Evolutionary conservation across 2,888 invertebrate species (phyloP).

Genomic region (Pasiphila rectangulata): DNA sequence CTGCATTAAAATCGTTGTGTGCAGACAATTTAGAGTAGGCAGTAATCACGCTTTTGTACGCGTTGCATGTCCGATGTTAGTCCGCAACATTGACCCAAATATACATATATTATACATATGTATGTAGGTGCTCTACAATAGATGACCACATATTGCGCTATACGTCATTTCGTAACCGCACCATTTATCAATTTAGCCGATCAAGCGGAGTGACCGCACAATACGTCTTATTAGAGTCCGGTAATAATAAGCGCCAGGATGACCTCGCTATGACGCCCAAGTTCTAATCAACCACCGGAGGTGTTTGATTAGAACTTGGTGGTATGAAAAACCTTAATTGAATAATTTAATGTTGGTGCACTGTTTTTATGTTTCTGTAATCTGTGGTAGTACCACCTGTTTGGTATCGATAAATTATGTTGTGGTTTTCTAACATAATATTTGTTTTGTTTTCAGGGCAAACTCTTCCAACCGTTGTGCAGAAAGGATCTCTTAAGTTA

Average conservation of each 20-base stretch:
- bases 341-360: too few relatives aligned
- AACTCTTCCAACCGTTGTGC: slow-evolving; percentile 52
- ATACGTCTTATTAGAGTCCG: not conserved
- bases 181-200: slow-evolving; percentile 54
- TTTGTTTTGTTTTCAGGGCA: slow-evolving; percentile 44
- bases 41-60: slow-evolving; percentile 10
- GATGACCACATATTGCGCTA: slow-evolving; percentile 22
- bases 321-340: too few relatives aligned
- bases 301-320: too few relatives aligned
- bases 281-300: too few relatives aligned
- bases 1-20: too few relatives aligned
- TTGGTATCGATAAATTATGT: too few relatives aligned
- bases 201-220: slow-evolving; percentile 26
- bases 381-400: too few relatives aligned
- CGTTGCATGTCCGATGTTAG: slow-evolving; percentile 20
- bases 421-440: slow-evolving; percentile 1
- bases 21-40: too few relatives aligned
- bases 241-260: not conserved
- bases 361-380: too few relatives aligned
- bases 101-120: slow-evolving; percentile 6
- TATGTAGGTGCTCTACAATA: slow-evolving; percentile 22
- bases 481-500: slow-evolving; percentile 73
- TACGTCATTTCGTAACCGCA: slow-evolving; percentile 41
- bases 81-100: slow-evolving; percentile 53
- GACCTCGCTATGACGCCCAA: too few relatives aligned